Base-by-base conservation (phyloP, 1,140 invertebrate species). In the Dryas iulia region DNA sequence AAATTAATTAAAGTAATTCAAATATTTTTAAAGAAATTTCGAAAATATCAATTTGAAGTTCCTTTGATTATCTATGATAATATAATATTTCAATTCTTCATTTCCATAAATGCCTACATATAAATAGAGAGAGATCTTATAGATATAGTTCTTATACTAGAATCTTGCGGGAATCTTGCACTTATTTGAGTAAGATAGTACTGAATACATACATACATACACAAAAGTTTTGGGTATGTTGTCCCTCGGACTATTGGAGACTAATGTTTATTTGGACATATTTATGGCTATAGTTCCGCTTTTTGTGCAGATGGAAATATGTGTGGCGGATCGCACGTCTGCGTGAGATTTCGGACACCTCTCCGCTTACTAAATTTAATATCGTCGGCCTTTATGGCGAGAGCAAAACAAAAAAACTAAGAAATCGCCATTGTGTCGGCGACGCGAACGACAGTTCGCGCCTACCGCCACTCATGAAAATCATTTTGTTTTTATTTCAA, bases 241-340 rank as follows among this genome's bases (percentile, higher is more conserved):
- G 39, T 21, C 39, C 18, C 39, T 47, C 39, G 18, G 18, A 47
- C 39, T 21, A 47, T 47, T 47, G 78, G 75, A 83, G 83, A 87
- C 89, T 90, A 90, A 89, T 89, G 87, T 89, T 91, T 91, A 90
- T 90, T 91, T 91, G 86, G 87, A 91, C 86, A 91, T 91, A 90
- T 91, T 91, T 91, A 91, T 91, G 89, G 87, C 84, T 88, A 91
- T 90, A 90, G 89, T 91, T 91, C 87, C 83, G 87, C 89, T 91
- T 91, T 91, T 91, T 90, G 87, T 87, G 79, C 76, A 70, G 83
- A 86, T 84, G 89, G 83, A 91, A 91, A 90, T 90, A 90, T 90
- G 87, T 90, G 87, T 90, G 89, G 87, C 89, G 89, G 87, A 86
- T 91, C 86, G 87, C 89, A 90, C 89, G 89, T 91, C 89, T 86